These are phyloP conservation scores for Scomber colias DNA, from an alignment of 2,113 vertebrate species.

Conservation along the genomic window DNA sequence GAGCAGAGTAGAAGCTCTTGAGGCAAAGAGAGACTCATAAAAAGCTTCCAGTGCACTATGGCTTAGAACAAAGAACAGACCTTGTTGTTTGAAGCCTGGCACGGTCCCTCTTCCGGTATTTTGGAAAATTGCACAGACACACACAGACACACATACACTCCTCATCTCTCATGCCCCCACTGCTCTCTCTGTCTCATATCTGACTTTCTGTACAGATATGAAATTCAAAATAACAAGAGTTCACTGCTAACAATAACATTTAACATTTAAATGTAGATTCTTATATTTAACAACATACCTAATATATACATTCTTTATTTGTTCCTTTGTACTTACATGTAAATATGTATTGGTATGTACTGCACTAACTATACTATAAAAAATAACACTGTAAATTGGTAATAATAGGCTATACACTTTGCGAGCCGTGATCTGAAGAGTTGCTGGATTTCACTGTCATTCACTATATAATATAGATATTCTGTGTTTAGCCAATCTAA, in stretches of 20 bases:
- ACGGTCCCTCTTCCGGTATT: constrained; percentile 22
- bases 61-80: constrained; percentile 63
- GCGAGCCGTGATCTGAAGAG: no score
- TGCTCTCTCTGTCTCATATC: constrained; percentile 2
- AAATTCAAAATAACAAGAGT: constrained; percentile 24
- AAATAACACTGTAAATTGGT: no score
- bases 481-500: neutral
- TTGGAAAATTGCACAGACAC: constrained; percentile 16
- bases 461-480: neutral
- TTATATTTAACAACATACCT: no score
- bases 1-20: constrained; percentile 60
- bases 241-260: neutral
- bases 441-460: no score
- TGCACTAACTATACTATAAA: no score
- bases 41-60: constrained; percentile 57
- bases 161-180: neutral
- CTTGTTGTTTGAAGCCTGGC: constrained; percentile 64
- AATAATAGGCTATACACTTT: no score
- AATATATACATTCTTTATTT: no score
- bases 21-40: constrained; percentile 61
- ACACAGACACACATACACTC: neutral
- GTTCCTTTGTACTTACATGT: no score
- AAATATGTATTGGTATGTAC: no score
- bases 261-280: neutral
- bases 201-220: constrained; percentile 7